A percentile compares a stretch with the other conserved stretches of the same genome.
Evolutionary conservation across 2,797 vertebrate species (phyloP).

Genomic region (Discoglossus pictus): DNA sequence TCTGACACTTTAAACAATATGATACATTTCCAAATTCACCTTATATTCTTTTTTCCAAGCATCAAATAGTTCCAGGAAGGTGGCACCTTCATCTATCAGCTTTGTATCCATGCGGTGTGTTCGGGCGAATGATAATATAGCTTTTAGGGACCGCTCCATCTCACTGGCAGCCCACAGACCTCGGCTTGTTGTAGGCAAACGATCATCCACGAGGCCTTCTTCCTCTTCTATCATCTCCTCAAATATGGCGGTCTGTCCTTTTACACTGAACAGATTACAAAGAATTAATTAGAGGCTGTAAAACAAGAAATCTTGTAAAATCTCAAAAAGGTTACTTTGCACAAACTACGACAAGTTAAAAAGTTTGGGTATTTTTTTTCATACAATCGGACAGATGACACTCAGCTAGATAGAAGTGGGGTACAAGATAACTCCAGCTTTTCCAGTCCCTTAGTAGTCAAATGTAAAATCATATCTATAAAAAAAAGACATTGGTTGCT

Average conservation of each 20-base stretch:
- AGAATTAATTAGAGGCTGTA: no score
- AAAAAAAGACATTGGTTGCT: no score
- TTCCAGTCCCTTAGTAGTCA: no score
- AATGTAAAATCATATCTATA: no score
- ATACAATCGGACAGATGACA: no score
- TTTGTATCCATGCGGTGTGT: conserved; percentile 81
- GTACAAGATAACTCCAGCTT: no score
- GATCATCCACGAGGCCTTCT: conserved; percentile 92
- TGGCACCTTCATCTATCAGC: conserved; percentile 87
- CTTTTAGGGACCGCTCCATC: conserved; percentile 90
- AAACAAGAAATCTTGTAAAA: no score
- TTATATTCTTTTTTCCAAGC: conserved; percentile 98
- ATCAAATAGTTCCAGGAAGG: conserved; percentile 94
- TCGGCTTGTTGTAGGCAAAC: conserved; percentile 90
- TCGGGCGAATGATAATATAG: conserved; percentile 88
- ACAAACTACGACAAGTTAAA: no score
- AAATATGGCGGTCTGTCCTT: conserved; percentile 94
- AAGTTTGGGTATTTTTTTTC: no score
- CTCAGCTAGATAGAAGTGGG: no score
- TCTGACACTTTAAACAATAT: no score
- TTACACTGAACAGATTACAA: conserved; percentile 76
- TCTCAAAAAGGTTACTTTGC: no score
- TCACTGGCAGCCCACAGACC: conserved; percentile 95
- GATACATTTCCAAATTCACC: conserved; percentile 63
- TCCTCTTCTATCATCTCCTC: conserved; percentile 99